These are phyloP conservation scores for Drosophila truncata DNA, from an alignment of 1,140 invertebrate genomes.

Conservation along the genomic window DNA sequence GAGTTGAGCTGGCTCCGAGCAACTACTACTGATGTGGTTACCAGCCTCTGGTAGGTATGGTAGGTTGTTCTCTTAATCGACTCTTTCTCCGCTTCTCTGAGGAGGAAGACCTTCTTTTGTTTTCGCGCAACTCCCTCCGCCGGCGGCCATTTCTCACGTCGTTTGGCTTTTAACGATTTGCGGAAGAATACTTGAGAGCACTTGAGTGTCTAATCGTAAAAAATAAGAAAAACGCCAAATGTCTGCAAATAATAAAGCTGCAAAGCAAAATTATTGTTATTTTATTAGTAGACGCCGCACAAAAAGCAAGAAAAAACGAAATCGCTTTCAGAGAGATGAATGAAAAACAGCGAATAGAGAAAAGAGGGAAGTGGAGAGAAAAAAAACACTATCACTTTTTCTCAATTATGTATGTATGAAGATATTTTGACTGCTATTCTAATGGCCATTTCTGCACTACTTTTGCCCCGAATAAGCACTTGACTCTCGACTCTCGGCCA, in stretches of 20 bases:
- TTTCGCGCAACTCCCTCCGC: slow-evolving; percentile 21
- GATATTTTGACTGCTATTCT: slow-evolving; percentile 64
- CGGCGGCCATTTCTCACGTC: slow-evolving; percentile 58
- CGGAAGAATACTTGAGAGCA: slow-evolving; percentile 76
- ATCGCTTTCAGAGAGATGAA: slow-evolving; percentile 52
- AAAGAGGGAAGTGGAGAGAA: slow-evolving; percentile 43
- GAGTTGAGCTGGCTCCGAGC: slow-evolving; percentile 11
- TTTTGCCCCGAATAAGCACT: slow-evolving; percentile 55
- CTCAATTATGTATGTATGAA: slow-evolving; percentile 67
- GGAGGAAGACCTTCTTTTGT: slow-evolving; percentile 11
- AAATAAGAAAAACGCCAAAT: slow-evolving; percentile 63
- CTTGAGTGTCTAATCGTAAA: slow-evolving; percentile 75
- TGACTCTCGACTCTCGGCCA: slow-evolving; percentile 26
- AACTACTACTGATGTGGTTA: slow-evolving; percentile 1
- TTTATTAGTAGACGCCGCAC: slow-evolving; percentile 53
- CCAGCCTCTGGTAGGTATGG: slow-evolving; percentile 34
- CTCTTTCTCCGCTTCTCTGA: slow-evolving; percentile 17
- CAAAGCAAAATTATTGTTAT: slow-evolving; percentile 51
- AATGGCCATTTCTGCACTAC: slow-evolving; percentile 63
- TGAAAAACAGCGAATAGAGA: slow-evolving; percentile 36
- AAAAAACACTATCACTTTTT: slow-evolving; percentile 77
- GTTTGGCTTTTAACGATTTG: slow-evolving; percentile 66
- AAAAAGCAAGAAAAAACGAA: slow-evolving; percentile 65
- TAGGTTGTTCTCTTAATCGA: slow-evolving; percentile 27
- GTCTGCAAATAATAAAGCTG: slow-evolving; percentile 76